Conservation (phyloP, 2,888 invertebrate genomes). For the Electrophaes corylata region DNA sequence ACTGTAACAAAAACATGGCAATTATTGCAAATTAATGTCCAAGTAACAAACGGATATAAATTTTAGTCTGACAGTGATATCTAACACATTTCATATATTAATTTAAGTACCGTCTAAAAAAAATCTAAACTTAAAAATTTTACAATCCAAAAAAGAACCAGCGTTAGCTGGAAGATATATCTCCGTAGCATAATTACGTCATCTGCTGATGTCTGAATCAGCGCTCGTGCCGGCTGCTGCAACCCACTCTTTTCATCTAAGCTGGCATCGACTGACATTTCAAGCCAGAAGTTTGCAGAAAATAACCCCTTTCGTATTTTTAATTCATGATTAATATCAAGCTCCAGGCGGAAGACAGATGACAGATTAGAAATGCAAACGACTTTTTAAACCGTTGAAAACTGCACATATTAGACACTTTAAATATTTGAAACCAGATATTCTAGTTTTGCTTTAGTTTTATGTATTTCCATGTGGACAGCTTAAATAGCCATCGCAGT, state of each 20-base stretch:
- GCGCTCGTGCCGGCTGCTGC: constrained; percentile 20
- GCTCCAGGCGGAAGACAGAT: constrained; percentile 31
- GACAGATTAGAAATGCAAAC: constrained; percentile 40
- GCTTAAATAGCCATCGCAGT: constrained; percentile 52
- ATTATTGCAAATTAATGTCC: constrained; percentile 14
- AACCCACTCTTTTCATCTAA: constrained; percentile 31
- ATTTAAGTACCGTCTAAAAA: too few species aligned
- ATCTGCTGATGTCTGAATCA: constrained; percentile 33
- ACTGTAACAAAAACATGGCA: constrained; percentile 8
- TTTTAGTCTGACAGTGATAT: constrained; percentile 31
- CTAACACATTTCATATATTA: constrained; percentile 7
- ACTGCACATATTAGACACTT: constrained; percentile 34
- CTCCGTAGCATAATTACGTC: constrained; percentile 33
- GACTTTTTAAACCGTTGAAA: constrained; percentile 32
- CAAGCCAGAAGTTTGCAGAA: constrained; percentile 48
- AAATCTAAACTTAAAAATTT: constrained; percentile 4
- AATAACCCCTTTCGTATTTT: constrained; percentile 38
- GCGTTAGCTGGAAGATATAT: constrained; percentile 28
- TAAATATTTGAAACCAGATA: constrained; percentile 29
- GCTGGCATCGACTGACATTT: constrained; percentile 16
- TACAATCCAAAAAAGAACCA: constrained; percentile 16
- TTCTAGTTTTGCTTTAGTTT: constrained; percentile 37
- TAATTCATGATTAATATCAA: constrained; percentile 48
- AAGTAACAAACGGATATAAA: constrained; percentile 19
- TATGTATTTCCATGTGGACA: constrained; percentile 47